Percentiles rank a stretch among this genome's conserved stretches.
phyloP scores from a whole-genome alignment of 2,888 invertebrate species.

The Slavum lentiscoides region DNA sequence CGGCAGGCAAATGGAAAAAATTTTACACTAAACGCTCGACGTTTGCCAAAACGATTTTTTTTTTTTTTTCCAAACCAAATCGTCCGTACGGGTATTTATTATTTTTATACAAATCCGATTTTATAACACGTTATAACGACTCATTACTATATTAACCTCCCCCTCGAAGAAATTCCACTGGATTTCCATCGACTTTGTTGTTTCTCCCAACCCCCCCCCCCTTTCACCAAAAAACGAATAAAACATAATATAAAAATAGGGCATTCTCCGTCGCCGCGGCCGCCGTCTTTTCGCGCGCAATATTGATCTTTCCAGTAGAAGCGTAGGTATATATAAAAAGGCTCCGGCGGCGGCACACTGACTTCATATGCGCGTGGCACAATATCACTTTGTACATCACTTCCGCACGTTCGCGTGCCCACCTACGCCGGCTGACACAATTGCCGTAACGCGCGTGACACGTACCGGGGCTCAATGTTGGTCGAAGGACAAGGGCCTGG shows the following conservation, averaged over 20 bases:
- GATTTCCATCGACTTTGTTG: neutral
- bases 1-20: no score
- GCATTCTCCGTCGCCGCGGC: neutral
- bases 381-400: constrained; percentile 20
- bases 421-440: constrained; percentile 11
- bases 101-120: no score
- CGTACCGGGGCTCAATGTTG: constrained; percentile 23
- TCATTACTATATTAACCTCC: no score
- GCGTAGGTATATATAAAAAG: neutral
- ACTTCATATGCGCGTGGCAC: constrained; percentile 8
- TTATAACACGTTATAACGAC: no score
- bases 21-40: no score
- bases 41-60: no score
- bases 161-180: no score
- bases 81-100: no score
- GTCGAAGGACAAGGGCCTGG: neutral
- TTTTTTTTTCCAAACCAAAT: no score
- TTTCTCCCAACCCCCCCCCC: neutral
- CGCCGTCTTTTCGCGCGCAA: constrained; percentile 19
- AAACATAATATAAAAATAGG: constrained; percentile 19
- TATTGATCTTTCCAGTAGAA: constrained; percentile 44
- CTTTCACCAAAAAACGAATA: neutral
- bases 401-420: neutral
- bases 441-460: neutral
- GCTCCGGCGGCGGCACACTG: neutral